Evolutionary conservation across 2,113 vertebrate species (phyloP).

Genomic region (Anoura caudifer): DNA sequence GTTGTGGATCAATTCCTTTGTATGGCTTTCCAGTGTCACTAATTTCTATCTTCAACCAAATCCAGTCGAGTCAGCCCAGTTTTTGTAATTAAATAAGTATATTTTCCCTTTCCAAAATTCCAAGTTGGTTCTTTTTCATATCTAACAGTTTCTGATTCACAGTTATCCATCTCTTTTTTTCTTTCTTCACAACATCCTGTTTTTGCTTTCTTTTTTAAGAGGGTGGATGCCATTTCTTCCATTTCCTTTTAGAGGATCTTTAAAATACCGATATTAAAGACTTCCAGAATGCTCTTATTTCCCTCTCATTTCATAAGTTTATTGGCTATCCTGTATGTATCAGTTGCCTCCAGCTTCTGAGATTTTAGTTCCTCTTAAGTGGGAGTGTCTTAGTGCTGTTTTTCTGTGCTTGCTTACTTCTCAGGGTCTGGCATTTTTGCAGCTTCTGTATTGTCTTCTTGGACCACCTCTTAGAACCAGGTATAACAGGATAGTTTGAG

Average conservation of each 20-base stretch:
- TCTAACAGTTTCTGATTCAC: neutral
- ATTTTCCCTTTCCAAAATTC: neutral
- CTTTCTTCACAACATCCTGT: neutral
- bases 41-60: neutral
- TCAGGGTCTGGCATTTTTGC: neutral
- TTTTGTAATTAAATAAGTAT: neutral
- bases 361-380: neutral
- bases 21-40: neutral
- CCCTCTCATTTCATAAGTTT: neutral
- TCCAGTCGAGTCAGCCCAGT: neutral
- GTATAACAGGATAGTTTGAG: neutral
- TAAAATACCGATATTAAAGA: neutral
- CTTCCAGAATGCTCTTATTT: neutral
- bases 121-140: neutral
- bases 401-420: neutral
- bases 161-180: neutral
- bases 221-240: neutral
- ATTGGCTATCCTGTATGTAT: neutral
- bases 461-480: neutral
- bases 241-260: neutral
- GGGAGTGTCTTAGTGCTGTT: neutral
- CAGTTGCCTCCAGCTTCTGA: neutral
- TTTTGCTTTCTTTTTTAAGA: neutral
- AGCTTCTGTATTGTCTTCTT: neutral
- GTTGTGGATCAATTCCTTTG: neutral